Evolutionary conservation across 2,113 vertebrate species (phyloP).

Genomic region (Sakesphorus luctuosus): DNA sequence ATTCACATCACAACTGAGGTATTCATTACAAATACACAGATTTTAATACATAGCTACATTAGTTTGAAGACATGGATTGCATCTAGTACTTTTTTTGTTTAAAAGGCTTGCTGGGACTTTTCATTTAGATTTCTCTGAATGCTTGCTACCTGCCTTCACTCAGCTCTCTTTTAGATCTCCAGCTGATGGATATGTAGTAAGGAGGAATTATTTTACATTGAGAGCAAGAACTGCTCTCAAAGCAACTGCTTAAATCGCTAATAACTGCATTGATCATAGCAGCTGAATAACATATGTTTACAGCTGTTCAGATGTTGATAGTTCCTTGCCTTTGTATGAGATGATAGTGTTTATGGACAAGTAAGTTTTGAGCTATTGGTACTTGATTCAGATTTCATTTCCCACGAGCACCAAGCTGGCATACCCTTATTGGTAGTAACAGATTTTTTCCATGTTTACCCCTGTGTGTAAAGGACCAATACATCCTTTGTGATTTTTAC

Average conservation of each 20-base stretch:
- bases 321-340: conserved; percentile 5
- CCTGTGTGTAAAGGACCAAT: neutral
- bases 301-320: neutral
- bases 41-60: neutral
- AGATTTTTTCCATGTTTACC: neutral
- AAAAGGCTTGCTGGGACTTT: conserved; percentile 25
- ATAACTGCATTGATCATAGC: conserved; percentile 39
- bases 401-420: neutral
- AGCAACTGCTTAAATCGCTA: neutral
- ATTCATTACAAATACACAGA: neutral
- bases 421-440: neutral
- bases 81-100: neutral
- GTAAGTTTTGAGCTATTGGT: neutral
- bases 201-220: conserved; percentile 4
- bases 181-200: neutral
- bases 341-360: neutral
- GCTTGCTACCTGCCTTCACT: neutral
- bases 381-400: conserved; percentile 11
- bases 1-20: conserved; percentile 1
- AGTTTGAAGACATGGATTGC: neutral
- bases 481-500: neutral
- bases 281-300: neutral
- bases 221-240: neutral
- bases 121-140: neutral
- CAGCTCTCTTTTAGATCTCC: neutral